Evolutionary conservation across 2,888 invertebrate genomes (phyloP), one percentile per base, ranked within the genome.

Genomic region (Salticus scenicus): DNA sequence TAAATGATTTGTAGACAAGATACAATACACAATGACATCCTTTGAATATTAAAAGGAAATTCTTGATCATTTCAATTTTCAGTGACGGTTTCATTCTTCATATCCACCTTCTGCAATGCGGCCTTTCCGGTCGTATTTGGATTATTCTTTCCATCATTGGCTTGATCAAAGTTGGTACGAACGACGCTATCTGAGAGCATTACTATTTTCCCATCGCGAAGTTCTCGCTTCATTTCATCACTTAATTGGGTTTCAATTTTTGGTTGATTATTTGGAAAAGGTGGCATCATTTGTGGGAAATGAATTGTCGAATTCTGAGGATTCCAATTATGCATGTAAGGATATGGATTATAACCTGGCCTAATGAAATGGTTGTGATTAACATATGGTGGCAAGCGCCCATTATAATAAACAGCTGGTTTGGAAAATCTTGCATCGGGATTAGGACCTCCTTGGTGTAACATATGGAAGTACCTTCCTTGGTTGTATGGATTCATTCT

Each of bases 111-210:
- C 24, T 57, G 24, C 4, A 7, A 0, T 1, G 7, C 17, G 2
- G 7, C 10, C 24, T 57, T 20, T 1, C 24, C 17, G 2, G 24
- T n/a, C 33, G 41, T 41, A 2, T 33, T 42, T 30, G 31, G 31
- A 10, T 24, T 28, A 24, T n/a, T 20, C 17, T 71, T 31, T 0
- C 71, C 63, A n/a, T 76, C 69, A n/a, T 51, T 14, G 24, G 41
- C 27, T 2, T 27, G 20, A 1, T 47, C 31, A 41, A 84, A 84
- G 20, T 84, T 84, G 28, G 84, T 63, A n/a, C 78, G 67, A 12
- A 84, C 84, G 0, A 84, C 67, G 63, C 84, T 84, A 28, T 84
- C 78, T 8, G 84, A 84, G 7, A 84, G 28, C 7, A 84, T 66
- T 7, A 84, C 70, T 24, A 84, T 76, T 27, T 84, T 84, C 12